phyloP scores from a whole-genome alignment of 2,113 vertebrate species.

The Maccullochella peelii region DNA sequence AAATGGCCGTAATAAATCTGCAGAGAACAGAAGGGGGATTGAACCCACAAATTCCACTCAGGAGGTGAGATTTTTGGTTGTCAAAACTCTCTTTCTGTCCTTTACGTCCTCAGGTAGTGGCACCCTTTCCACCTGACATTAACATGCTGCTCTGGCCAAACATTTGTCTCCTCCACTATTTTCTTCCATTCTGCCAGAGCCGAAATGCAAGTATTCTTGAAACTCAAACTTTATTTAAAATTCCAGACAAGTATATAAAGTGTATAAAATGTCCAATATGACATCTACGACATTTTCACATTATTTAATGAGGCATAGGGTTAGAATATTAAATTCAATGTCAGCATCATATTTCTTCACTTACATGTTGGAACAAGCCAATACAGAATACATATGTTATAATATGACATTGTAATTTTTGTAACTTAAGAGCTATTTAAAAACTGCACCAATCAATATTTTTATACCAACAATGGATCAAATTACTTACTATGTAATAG shows the following conservation, averaged over 20 bases:
- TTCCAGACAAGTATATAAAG: conserved; percentile 17
- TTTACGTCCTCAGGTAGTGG: conserved; percentile 15
- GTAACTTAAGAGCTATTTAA: no score
- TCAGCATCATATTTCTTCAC: neutral
- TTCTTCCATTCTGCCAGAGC: conserved; percentile 22
- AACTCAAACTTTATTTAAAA: conserved; percentile 19
- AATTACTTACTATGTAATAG: no score
- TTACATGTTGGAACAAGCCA: neutral
- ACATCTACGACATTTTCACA: neutral
- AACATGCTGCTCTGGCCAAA: conserved; percentile 41
- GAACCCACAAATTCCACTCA: conserved; percentile 12
- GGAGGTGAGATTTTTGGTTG: conserved; percentile 4
- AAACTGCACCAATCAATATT: no score
- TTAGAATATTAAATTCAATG: neutral
- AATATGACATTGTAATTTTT: no score
- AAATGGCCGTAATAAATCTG: conserved; percentile 13
- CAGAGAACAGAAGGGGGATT: neutral
- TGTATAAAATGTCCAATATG: neutral
- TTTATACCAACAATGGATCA: no score
- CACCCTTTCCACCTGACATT: conserved; percentile 45
- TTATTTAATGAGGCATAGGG: neutral
- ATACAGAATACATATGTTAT: neutral
- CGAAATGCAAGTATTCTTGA: conserved; percentile 30
- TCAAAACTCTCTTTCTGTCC: conserved; percentile 17
- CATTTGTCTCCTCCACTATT: conserved; percentile 31